Conservation (phyloP, 2,888 invertebrate genomes). For the Apomyelois bistriatella region DNA sequence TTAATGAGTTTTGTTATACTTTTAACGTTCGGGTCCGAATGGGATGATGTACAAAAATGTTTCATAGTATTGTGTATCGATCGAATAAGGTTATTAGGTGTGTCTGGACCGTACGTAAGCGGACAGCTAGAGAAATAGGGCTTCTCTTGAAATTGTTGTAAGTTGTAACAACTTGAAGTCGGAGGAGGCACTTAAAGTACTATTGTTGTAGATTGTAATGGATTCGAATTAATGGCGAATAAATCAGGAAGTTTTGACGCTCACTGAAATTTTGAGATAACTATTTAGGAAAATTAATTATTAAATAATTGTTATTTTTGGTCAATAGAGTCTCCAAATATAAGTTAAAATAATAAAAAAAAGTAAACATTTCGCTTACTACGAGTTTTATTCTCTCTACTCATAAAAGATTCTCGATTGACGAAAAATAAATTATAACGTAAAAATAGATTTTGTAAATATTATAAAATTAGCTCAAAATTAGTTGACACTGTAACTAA, state of each 20-base stretch:
- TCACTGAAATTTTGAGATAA: slow-evolving; percentile 33
- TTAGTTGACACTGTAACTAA: slow-evolving; percentile 5
- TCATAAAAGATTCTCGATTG: neutral
- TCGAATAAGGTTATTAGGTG: slow-evolving; percentile 63
- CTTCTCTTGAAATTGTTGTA: slow-evolving; percentile 72
- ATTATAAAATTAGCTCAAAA: slow-evolving; percentile 8
- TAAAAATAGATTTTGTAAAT: slow-evolving; percentile 10
- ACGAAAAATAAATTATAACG: neutral
- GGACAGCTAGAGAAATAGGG: slow-evolving; percentile 49
- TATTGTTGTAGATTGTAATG: slow-evolving; percentile 65
- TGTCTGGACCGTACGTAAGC: slow-evolving; percentile 32
- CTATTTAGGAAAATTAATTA: slow-evolving; percentile 2
- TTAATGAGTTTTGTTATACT: slow-evolving; percentile 75
- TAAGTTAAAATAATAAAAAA: neutral
- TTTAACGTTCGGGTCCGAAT: slow-evolving; percentile 57
- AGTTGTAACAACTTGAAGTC: slow-evolving; percentile 57
- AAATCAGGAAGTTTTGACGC: slow-evolving; percentile 30
- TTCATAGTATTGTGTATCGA: slow-evolving; percentile 74
- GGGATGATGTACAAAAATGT: slow-evolving; percentile 68
- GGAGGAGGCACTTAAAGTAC: slow-evolving; percentile 76
- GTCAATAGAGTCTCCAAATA: neutral
- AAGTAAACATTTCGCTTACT: neutral
- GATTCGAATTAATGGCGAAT: slow-evolving; percentile 35
- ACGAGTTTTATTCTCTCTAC: neutral
- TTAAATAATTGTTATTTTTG: neutral